A percentile compares a stretch with the other conserved stretches of the same genome.
These are phyloP conservation scores for Spheniscus mendiculus DNA, from an alignment of 2,113 vertebrate genomes.

Conservation along the genomic window DNA sequence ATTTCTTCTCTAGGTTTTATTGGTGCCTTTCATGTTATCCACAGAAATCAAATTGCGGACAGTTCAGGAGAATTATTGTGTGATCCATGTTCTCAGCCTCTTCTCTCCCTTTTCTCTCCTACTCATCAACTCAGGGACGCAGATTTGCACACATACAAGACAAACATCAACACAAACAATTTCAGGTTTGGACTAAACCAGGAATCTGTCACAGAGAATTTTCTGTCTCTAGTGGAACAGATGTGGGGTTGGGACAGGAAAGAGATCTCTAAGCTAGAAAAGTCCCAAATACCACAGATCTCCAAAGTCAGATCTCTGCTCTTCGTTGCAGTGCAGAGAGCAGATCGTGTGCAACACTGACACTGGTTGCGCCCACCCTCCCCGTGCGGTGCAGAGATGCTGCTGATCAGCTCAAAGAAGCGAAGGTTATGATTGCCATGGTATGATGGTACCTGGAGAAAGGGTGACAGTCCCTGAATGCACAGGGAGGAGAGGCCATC, in stretches of 20 bases:
- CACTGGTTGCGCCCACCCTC: too few species aligned
- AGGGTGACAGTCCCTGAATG: not conserved
- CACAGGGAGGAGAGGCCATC: not conserved
- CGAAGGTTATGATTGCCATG: fast-evolving
- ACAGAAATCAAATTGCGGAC: not conserved
- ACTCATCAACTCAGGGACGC: not conserved
- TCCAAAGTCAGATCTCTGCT: not conserved
- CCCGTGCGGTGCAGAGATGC: fast-evolving
- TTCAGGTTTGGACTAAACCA: not conserved
- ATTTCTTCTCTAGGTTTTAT: not conserved
- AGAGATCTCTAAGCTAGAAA: not conserved
- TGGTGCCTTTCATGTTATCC: not conserved
- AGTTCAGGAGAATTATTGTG: not conserved
- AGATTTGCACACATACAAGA: too few species aligned
- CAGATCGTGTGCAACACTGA: too few species aligned
- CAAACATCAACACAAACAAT: not conserved
- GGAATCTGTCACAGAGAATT: not conserved
- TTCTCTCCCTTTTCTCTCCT: not conserved
- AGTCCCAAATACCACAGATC: not conserved
- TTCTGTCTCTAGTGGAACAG: not conserved
- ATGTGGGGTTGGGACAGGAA: not conserved
- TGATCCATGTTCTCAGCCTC: not conserved
- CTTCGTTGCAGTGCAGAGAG: fast-evolving
- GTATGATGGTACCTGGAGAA: not conserved
- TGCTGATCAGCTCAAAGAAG: not conserved